These are phyloP conservation scores for Thecophora atra DNA, from an alignment of 2,888 invertebrate genomes.

Conservation along the genomic window DNA sequence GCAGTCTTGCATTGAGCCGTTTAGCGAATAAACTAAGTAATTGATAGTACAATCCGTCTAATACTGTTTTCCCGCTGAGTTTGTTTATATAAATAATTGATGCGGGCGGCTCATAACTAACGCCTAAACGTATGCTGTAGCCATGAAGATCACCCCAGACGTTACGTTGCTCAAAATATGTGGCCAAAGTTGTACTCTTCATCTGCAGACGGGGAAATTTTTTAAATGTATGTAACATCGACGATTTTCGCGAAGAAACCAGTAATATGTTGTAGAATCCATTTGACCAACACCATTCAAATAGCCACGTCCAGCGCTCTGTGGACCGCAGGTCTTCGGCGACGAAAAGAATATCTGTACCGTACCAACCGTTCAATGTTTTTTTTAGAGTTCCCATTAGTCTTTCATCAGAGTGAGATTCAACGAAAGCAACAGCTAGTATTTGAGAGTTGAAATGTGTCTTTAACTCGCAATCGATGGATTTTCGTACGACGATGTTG, in stretches of 20 bases:
- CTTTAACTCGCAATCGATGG: too few relatives aligned
- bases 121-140: conserved; percentile 16
- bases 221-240: too few relatives aligned
- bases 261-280: conserved; percentile 29
- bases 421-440: too few relatives aligned
- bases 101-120: conserved; percentile 32
- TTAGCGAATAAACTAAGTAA: conserved; percentile 4
- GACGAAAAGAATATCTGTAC: too few relatives aligned
- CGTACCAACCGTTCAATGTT: too few relatives aligned
- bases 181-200: not conserved
- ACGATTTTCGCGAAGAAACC: not conserved
- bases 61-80: not conserved
- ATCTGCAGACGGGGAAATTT: not conserved
- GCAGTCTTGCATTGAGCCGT: conserved; percentile 29
- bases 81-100: conserved; percentile 23
- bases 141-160: conserved; percentile 5
- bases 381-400: too few relatives aligned
- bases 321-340: not conserved
- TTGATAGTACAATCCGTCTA: conserved; percentile 10
- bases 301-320: conserved; percentile 15
- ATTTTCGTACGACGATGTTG: too few relatives aligned
- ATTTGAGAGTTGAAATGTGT: too few relatives aligned
- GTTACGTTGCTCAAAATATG: conserved; percentile 21
- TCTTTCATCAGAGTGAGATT: too few relatives aligned
- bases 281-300: conserved; percentile 25